Base-by-base conservation (phyloP, 37 sponge, comb jelly and placozoan genomes). In the Geodia barretti region DNA sequence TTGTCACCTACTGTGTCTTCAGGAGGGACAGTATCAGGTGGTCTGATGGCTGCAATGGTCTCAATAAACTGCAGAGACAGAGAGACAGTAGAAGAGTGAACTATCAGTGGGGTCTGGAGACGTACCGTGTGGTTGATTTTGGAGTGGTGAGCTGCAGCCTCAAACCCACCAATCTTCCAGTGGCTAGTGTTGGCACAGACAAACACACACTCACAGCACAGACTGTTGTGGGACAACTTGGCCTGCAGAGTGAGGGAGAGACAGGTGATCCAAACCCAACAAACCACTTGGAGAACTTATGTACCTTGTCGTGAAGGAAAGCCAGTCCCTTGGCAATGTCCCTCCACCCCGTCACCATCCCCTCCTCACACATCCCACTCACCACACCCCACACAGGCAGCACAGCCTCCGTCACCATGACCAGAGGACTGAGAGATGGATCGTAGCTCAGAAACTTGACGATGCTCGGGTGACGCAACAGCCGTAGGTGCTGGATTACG, bases 391-490 rank as follows among this genome's bases (percentile, higher is more conserved):
- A 7, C 23, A 88, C 29, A 0, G 93, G 93, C 2, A 82, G 30
- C 32, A 88, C 86, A 29, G 73, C 54, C 70, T 92, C 93, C 4
- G 89, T 82, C 39, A 70, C 42, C 74, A 92, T 39, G 20, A n/a
- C 23, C 1, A 77, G 72, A 33, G 17, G 26, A 28, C 76, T 74
- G 29, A 32, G 19, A 7, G 81, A 71, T 11, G 60, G 21, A 21
- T 79, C 70, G 20, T 68, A 77, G 38, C 70, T 40, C 3, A 92
- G 41, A 47, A 77, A 92, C 63, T 92, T 92, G n/a, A 92, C 37
- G 3, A 92, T 76, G 79, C 88, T 88, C 1, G 93, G 93, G 73
- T 92, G 93, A 42, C 93, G 68, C 30, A 92, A 73, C 20, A 84
- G 69, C 23, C 93, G 89, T 19, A 92, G 63, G 30, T 82, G 82